Base-by-base conservation (phyloP, 2,888 invertebrate species). In the Eupithecia abbreviata region DNA sequence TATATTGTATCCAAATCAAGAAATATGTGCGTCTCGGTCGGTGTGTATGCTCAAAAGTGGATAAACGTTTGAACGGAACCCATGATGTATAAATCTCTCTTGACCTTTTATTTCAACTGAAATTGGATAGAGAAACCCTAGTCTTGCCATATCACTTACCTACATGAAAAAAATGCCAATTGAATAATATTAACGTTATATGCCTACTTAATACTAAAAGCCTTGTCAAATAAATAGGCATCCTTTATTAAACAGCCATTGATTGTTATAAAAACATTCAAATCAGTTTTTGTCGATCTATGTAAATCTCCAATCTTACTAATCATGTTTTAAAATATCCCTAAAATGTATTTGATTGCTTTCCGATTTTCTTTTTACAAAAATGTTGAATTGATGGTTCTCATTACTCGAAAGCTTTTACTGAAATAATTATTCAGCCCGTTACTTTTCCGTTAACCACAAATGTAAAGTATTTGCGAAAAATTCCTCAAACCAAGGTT, bases 261-360 rank as follows among this genome's bases (percentile, higher is more conserved):
- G 6, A 65, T 41, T 10, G 43, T 4, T 75, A 72, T 62, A 51
- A 30, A 51, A 81, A 77, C 72, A 71, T 77, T 75, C 62, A 65
- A 79, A 67, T 43, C 72, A 66, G 42, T 68, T 72, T 72, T 68
- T 74, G 65, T 72, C 75, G 80, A 73, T 79, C 77, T 77, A 80
- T 80, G 82, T 71, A 79, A 79, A 82, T 79, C 76, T 72, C 30
- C 74, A 79, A 79, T 79, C 77, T 76, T 13, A 15, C 68, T 79
- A 78, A 79, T 80, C 79, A 77, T 43, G 73, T 74, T 78, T 71
- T 75, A 76, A 79, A 76, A 76, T 73, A 78, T 77, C 69, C 58
- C 75, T 72, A 42, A 76, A 77, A 78, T 55, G 71, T 74, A 75
- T 77, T 75, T 49, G 67, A 70, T 78, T 62, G 73, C 77, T 76